A percentile compares a stretch with the other conserved stretches of the same genome.
Evolutionary conservation across 2,888 invertebrate species (phyloP).

Genomic region (Dryocosmus kuriphilus): DNA sequence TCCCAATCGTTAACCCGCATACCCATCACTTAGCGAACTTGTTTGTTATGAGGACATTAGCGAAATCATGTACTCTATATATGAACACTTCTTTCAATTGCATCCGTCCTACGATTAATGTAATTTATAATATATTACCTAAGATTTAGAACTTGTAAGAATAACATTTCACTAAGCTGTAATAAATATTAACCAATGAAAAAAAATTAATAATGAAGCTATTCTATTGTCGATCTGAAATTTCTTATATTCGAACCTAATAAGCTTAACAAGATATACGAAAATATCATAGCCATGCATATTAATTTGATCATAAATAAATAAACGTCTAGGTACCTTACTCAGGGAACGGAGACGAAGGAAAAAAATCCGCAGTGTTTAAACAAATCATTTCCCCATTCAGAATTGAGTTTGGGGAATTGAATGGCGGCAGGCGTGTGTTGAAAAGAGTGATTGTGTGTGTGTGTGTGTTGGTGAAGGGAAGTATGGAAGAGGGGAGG

Average conservation of each 20-base stretch:
- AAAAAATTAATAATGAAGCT: too few species aligned
- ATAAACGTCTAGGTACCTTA: not conserved
- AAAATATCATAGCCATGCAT: too few species aligned
- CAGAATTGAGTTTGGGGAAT: conserved; percentile 21
- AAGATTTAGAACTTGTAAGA: too few species aligned
- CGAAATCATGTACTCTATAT: not conserved
- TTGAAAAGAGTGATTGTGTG: conserved; percentile 43
- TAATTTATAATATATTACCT: too few species aligned
- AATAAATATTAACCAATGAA: too few species aligned
- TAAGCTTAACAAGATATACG: too few species aligned
- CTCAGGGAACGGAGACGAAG: not conserved
- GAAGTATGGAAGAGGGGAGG: conserved; percentile 45
- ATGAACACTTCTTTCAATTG: not conserved
- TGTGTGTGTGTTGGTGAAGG: conserved; percentile 46
- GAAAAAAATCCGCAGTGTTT: not conserved
- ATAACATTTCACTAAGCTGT: too few species aligned
- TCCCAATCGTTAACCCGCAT: conserved; percentile 34
- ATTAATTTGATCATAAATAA: not conserved
- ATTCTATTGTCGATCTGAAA: too few species aligned
- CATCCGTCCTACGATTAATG: not conserved
- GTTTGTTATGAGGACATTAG: conserved; percentile 33
- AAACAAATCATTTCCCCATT: not conserved
- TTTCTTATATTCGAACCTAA: too few species aligned
- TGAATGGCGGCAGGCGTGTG: conserved; percentile 50
- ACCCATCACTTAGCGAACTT: conserved; percentile 20